Base-by-base conservation (phyloP, 1,140 invertebrate genomes). In the Scaptomyza hsui region DNA sequence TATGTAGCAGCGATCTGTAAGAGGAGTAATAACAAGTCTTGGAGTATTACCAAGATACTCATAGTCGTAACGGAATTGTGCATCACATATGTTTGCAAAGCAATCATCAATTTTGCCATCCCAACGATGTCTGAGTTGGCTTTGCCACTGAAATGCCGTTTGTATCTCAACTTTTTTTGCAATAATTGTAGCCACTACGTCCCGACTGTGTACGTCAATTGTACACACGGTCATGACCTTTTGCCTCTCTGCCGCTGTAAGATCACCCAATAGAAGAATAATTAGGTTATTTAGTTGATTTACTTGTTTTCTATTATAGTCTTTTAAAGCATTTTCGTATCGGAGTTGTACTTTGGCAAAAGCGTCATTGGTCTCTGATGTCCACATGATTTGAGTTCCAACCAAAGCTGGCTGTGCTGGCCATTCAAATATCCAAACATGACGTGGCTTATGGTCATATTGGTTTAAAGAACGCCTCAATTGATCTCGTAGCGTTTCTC, bases 181-280 rank as follows among this genome's bases (percentile, higher is more conserved):
- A 57, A 98, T 97, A 78, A 98, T 94, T 89, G 96, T 97, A 0
- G 94, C 94, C 0, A 98, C 96, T 10, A 98, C 97, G 90, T 98
- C 97, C 82, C 97, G 93, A 10, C 96, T 96, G 80, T 96, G 95
- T 0, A 98, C 97, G 89, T 98, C 97, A 80, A 98, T 98, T 0
- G 97, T 98, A 92, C 97, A 98, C 72, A 98, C 96, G 0, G 97
- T 98, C 96, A 98, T 98, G 73, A 98, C 97, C 91, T 98, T 98
- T 91, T 98, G 97, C 3, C 97, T 93, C 85, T 98, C 96, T n/a
- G 95, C 95, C 3, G 93, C 92, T 1, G 94, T 94, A 44, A 98
- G 92, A 72, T 98, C 96, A 0, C 96, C 97, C 55, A 98, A 91
- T 41, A 98, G 91, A 47, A 97, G 92, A 4, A 93, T 93, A 75